Base-by-base conservation (phyloP, 2,888 invertebrate species). In the Athalia cordata region DNA sequence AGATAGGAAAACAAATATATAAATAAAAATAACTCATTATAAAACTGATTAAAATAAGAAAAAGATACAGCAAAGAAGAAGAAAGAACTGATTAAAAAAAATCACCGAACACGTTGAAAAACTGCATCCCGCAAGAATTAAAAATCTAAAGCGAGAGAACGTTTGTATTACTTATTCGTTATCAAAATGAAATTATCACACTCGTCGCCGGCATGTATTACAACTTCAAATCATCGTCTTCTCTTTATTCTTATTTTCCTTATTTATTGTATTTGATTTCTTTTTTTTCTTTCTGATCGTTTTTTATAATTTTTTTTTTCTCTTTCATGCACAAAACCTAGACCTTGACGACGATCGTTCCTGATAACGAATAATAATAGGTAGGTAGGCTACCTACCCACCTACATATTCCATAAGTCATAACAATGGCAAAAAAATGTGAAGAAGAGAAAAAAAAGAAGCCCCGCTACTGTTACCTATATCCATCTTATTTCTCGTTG, bases 281-380 rank as follows among this genome's bases (percentile, higher is more conserved):
- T 4, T 7, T 9, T 55, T 9, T 55, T n/a, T n/a, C 4, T 55
- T 29, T 29, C 29, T 29, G 1, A 29, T 4, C 11, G 7, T n/a
- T 9, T n/a, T 55, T 11, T 9, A n/a, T 55, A n/a, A 55, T 55
- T n/a, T 55, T 55, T 29, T 29, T 29, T 29, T 2, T 29, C 29
- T 29, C 55, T 29, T 29, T 55, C 55, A 3, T 9, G n/a, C 55
- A 55, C 9, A 78, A 81, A 84, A 83, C 83, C 85, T 86, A 86
- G 84, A 85, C 85, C 84, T 84, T 84, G 83, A 80, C 83, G 61
- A 72, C 59, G n/a, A 61, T 59, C 9, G 29, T 29, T 52, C 52
- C 29, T 43, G 68, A 68, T 68, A 83, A 84, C 81, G 79, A 81
- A 82, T 79, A 81, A 61, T 61, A 52, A 52, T 9, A 52, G 7